Evolutionary conservation across 2,113 vertebrate species (phyloP).

Genomic region (Choloepus hoffmanni): DNA sequence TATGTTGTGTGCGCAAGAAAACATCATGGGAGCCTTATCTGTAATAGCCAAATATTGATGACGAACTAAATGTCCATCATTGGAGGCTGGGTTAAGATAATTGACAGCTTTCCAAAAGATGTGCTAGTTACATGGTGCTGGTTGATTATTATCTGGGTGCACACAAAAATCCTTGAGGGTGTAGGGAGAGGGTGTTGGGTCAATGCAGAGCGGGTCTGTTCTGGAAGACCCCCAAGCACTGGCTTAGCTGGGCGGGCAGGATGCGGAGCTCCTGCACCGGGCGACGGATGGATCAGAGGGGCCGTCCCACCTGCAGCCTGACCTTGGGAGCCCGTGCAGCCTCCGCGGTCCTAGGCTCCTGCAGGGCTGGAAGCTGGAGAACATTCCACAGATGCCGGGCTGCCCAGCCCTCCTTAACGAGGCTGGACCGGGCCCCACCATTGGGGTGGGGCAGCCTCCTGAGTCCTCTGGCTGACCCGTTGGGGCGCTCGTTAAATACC

Average conservation of each 20-base stretch:
- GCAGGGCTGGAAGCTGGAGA: not conserved
- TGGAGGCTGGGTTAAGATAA: not conserved
- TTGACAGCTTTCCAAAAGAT: not conserved
- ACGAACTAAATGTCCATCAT: not conserved
- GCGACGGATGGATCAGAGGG: no score
- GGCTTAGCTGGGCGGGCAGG: not conserved
- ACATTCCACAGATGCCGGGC: constrained; percentile 19
- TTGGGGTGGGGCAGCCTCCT: not conserved
- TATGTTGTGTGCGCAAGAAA: not conserved
- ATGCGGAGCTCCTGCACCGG: no score
- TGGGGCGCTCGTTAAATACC: constrained; percentile 1
- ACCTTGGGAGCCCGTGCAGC: not conserved
- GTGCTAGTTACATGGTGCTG: not conserved
- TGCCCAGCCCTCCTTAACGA: not conserved
- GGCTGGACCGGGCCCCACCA: not conserved
- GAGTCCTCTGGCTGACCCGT: constrained; percentile 67
- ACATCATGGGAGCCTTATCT: not conserved
- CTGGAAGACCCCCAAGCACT: not conserved
- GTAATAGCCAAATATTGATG: not conserved
- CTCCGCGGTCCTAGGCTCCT: not conserved
- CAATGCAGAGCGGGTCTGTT: not conserved
- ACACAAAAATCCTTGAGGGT: not conserved
- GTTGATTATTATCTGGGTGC: not conserved
- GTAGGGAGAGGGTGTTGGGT: not conserved
- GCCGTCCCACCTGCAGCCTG: not conserved